These are phyloP conservation scores for Tiliqua scincoides DNA, from an alignment of 2,113 vertebrate genomes.

Conservation along the genomic window DNA sequence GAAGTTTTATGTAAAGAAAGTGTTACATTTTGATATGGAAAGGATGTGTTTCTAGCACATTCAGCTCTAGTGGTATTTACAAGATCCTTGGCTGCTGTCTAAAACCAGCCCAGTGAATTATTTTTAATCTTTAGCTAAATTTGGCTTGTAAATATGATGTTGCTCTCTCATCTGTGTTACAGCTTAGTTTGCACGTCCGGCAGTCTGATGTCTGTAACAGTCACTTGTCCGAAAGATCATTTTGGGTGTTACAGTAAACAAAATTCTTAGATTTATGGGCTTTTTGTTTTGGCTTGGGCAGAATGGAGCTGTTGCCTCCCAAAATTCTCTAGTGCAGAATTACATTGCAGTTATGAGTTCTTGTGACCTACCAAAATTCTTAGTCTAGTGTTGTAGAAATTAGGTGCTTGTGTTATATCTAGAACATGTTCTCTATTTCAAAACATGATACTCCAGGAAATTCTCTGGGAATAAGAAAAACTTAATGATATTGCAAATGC, in stretches of 20 bases:
- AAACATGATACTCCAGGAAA: not conserved
- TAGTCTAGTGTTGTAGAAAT: not conserved
- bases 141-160: conserved; percentile 16
- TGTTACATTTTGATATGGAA: not conserved
- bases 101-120: conserved; percentile 15
- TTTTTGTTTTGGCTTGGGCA: not conserved
- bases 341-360: not conserved
- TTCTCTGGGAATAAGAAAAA: not conserved
- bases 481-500: not conserved
- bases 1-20: not conserved
- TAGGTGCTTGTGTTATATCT: not conserved
- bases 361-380: not conserved
- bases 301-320: not conserved
- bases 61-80: conserved; percentile 9
- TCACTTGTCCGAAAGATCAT: not conserved
- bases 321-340: not conserved
- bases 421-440: not conserved
- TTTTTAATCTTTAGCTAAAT: conserved; percentile 33
- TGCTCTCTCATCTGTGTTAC: not conserved
- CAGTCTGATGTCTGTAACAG: not conserved
- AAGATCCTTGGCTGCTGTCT: not conserved
- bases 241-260: not conserved
- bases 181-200: not conserved
- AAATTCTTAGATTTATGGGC: not conserved
- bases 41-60: not conserved